Evolutionary conservation across 2,888 invertebrate species (phyloP), one percentile per base, ranked within the genome.

Genomic region (Tachina lurida): DNA sequence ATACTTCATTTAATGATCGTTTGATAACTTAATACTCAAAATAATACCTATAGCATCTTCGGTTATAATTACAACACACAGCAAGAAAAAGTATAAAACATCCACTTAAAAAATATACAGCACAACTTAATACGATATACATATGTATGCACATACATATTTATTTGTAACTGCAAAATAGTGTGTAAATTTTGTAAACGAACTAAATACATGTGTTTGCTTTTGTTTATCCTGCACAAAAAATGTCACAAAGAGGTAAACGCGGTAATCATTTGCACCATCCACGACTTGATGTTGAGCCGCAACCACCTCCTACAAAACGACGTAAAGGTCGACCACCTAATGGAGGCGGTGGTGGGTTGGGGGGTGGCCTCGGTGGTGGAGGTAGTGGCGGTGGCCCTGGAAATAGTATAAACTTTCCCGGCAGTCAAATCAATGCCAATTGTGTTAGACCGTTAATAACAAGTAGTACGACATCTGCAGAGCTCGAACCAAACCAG

Each of bases 191-290:
- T 78, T 75, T 58, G 65, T 79, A 58, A 84, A 83, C 75, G 75
- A 84, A 79, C 47, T 65, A 84, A 87, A 82, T 84, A 82, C 84
- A 84, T 84, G 84, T 81, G 84, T 86, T 83, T 87, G 82, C 76
- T 86, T 82, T 82, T 81, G 63, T 80, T 87, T 70, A 86, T 84
- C 74, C 77, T 90, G 90, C 91, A 91, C 91, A 91, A 92, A 92
- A 91, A 89, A 96, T 96, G 96, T 96, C 96, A 94, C 95, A 96
- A 95, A 95, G 96, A 94, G 95, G 94, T 92, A 96, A 96, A 93
- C 95, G 95, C 94, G 94, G 95, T 93, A 95, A 95, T 94, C 95
- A 95, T 91, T 92, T 93, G 88, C 91, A 91, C 89, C 91, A 91
- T 89, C 92, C 92, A 89, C 91, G 93, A 81, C 91, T 92, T 87